Base-by-base conservation (phyloP, 2,797 vertebrate genomes). In the Cheirogaleus major region DNA sequence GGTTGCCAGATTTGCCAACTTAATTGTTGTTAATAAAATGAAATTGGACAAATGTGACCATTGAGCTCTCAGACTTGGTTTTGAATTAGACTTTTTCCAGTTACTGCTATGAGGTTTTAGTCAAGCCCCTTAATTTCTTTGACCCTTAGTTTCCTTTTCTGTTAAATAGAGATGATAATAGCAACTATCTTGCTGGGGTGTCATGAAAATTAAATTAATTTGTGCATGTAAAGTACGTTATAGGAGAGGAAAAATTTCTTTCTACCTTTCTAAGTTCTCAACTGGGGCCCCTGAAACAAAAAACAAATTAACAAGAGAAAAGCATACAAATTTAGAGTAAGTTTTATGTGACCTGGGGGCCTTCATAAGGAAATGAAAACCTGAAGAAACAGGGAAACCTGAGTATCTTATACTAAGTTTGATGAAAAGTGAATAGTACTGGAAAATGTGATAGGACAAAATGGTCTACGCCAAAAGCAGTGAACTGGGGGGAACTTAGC, bases 21-120 rank as follows among this genome's bases (percentile, higher is more conserved):
- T 65, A 86, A 88, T 75, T 92, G 78, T 30, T 32, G 45, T 86
- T 91, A 57, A 69, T 85, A 22, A 41, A 92, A 22, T 80, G 23
- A 5, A 70, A 43, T 88, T 67, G 45, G 41, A 84, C 17, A 82
- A 50, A 80, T 75, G 25, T 78, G 80, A 41, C 70, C 41, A 4
- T 27, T 75, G 70, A 93, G 13, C 48, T 80, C n/a, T 67, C 35
- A 93, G 76, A 85, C 57, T 90, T 78, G 20, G 30, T 93, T 97
- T 96, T 92, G 22, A 63, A 78, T 82, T 86, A 57, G 4, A 13
- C 8, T 86, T 55, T 86, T 90, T 83, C 72, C 38, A 38, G 30
- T 90, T 50, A 91, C 10, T 30, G 1, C 32, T 65, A 0, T 72
- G 57, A 85, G 43, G 5, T 38, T 63, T 82, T 86, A 43, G 61